These are phyloP conservation scores for Pedionomus torquatus DNA, from an alignment of 2,113 vertebrate species.

Conservation along the genomic window DNA sequence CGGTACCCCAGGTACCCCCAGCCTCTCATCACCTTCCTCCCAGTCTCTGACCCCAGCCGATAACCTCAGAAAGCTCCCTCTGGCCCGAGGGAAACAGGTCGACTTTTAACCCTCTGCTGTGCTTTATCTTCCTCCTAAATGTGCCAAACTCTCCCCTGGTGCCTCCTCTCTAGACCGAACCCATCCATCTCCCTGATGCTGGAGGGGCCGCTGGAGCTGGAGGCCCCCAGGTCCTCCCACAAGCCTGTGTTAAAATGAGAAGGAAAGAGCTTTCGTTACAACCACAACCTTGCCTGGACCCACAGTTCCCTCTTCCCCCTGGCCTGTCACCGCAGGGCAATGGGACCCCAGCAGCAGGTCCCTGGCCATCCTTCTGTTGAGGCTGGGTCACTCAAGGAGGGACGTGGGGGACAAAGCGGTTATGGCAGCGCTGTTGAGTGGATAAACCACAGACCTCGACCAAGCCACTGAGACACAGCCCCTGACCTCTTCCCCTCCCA, in stretches of 20 bases:
- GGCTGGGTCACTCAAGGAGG: not conserved
- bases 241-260: rapidly evolving
- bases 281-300: not conserved
- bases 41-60: not conserved
- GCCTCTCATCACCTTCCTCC: not conserved
- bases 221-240: not conserved
- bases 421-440: not conserved
- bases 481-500: not conserved
- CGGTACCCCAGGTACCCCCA: not conserved
- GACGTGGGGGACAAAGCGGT: rapidly evolving
- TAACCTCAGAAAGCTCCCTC: conserved; percentile 19
- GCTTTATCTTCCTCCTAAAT: not conserved
- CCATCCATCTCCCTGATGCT: not conserved
- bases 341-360: not conserved
- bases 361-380: rapidly evolving
- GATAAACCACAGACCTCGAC: not conserved
- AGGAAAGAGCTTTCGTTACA: not conserved
- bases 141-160: not conserved
- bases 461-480: not conserved
- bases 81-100: not conserved
- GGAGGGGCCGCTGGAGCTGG: not conserved
- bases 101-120: conserved; percentile 19
- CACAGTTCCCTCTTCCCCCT: not conserved
- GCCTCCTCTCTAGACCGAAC: not conserved
- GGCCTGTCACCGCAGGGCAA: rapidly evolving